These are phyloP conservation scores for Pseudomyrmex flavicornis DNA, from an alignment of 1,140 invertebrate species.

Conservation along the genomic window DNA sequence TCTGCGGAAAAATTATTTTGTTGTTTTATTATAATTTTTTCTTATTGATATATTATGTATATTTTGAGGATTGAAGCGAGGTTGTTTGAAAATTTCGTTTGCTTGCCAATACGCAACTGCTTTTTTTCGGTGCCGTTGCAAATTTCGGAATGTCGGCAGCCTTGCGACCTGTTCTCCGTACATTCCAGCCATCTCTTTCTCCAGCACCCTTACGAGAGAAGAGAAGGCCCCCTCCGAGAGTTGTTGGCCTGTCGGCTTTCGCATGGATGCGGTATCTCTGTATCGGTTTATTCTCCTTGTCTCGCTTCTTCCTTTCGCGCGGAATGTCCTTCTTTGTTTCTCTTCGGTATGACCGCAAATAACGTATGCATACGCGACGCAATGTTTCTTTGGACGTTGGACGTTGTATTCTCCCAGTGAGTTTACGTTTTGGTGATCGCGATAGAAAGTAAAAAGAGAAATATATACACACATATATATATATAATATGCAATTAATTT, in stretches of 20 bases:
- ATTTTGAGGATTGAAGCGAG: constrained; percentile 18
- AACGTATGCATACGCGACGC: constrained; percentile 69
- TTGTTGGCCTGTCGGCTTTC: constrained; percentile 72
- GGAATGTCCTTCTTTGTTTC: constrained; percentile 24
- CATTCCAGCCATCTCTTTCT: constrained; percentile 73
- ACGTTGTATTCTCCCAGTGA: constrained; percentile 54
- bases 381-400: constrained; percentile 64
- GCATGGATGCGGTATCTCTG: constrained; percentile 68
- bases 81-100: constrained; percentile 13
- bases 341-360: constrained; percentile 65
- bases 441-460: background rate
- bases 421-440: constrained; percentile 12
- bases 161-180: constrained; percentile 81
- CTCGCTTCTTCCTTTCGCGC: constrained; percentile 41
- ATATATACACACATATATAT: too few relatives aligned
- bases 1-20: too few relatives aligned
- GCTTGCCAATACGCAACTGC: constrained; percentile 42
- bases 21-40: background rate
- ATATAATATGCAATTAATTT: background rate
- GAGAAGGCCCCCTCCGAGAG: constrained; percentile 67
- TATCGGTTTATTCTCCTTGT: constrained; percentile 68
- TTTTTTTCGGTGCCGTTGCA: constrained; percentile 71
- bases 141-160: constrained; percentile 82
- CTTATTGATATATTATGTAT: background rate
- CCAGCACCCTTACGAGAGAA: constrained; percentile 60